Evolutionary conservation across 2,113 vertebrate genomes (phyloP).

Genomic region (Limnothrissa miodon): DNA sequence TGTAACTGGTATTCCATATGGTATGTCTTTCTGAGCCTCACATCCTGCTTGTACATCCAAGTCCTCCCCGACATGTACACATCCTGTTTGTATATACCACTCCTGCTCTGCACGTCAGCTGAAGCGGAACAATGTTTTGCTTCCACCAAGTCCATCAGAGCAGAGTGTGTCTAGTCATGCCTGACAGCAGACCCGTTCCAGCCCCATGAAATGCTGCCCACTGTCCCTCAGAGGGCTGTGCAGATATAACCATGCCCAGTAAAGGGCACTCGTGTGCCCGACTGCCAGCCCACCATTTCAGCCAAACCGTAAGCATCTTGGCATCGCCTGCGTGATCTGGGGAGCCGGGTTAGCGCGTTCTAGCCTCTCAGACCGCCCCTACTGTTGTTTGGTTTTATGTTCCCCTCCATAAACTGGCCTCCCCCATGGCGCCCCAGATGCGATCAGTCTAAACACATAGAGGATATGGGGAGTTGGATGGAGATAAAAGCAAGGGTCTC

Average conservation of each 20-base stretch:
- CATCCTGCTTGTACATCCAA: neutral
- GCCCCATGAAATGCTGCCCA: constrained; percentile 3
- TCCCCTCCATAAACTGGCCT: constrained; percentile 36
- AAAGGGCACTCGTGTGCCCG: neutral
- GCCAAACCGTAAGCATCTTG: neutral
- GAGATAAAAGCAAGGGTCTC: constrained; percentile 38
- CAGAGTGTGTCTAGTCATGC: neutral
- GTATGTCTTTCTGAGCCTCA: neutral
- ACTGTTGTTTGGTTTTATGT: constrained; percentile 41
- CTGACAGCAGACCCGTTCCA: neutral
- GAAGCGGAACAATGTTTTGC: neutral
- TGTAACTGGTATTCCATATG: neutral
- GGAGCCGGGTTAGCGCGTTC: constrained; percentile 30
- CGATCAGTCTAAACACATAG: constrained; percentile 39
- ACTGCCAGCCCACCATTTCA: constrained; percentile 1
- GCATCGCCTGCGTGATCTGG: constrained; percentile 18
- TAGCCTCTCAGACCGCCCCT: constrained; percentile 20
- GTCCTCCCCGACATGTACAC: neutral
- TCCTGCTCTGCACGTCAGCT: neutral
- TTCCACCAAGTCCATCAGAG: neutral
- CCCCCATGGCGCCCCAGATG: constrained; percentile 24
- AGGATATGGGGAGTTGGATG: constrained; percentile 37
- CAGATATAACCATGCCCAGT: neutral
- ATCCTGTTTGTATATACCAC: neutral
- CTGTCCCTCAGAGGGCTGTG: neutral